Evolutionary conservation across 2,113 vertebrate species (phyloP).

Genomic region (Grus americana): DNA sequence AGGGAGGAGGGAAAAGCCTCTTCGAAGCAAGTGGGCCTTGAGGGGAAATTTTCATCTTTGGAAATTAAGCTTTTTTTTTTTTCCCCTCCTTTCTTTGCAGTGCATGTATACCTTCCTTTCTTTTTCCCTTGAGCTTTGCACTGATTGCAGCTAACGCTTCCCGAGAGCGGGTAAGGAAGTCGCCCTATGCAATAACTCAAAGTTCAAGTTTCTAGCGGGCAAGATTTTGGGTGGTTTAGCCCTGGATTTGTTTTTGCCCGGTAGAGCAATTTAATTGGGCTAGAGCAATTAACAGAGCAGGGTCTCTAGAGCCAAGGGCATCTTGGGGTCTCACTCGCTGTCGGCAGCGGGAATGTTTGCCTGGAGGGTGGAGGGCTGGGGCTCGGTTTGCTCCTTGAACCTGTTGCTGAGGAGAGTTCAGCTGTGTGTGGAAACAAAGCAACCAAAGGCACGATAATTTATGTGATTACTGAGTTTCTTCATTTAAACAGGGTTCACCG

Average conservation of each 20-base stretch:
- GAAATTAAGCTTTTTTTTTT: not conserved
- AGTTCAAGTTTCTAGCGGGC: not conserved
- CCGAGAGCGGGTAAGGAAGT: not conserved
- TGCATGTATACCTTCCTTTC: rapidly evolving
- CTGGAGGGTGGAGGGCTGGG: not conserved
- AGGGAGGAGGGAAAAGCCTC: not conserved
- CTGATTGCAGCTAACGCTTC: no score
- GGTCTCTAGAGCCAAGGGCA: not conserved
- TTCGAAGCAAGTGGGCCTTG: not conserved
- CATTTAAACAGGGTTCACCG: not conserved
- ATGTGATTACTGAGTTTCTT: not conserved
- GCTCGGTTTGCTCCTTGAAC: not conserved
- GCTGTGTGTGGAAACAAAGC: not conserved
- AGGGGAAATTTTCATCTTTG: not conserved
- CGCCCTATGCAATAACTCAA: no score
- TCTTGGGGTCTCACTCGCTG: not conserved
- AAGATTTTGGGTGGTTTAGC: not conserved
- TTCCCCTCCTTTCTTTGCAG: no score
- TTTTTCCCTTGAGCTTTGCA: no score
- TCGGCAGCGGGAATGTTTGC: not conserved
- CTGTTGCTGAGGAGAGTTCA: not conserved
- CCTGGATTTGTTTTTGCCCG: not conserved
- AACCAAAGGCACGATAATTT: not conserved
- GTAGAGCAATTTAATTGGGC: not conserved
- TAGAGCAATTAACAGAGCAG: not conserved